Percentiles rank a stretch among this genome's conserved stretches.
Conservation (phyloP, 2,797 vertebrate species). For the Alcedo atthis region DNA sequence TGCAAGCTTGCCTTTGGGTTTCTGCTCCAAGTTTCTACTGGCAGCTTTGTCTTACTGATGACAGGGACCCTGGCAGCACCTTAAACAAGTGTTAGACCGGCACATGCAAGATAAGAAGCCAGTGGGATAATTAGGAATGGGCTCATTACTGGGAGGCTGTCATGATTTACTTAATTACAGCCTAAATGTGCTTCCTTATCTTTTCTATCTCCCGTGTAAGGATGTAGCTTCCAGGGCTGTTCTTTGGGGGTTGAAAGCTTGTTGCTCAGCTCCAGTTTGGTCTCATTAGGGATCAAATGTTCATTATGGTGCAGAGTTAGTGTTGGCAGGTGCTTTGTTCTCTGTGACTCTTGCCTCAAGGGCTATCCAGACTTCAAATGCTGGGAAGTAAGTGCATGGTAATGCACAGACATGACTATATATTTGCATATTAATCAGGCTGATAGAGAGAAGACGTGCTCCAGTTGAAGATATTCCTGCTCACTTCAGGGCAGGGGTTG, state of each 20-base stretch:
- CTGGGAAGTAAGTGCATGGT: background rate
- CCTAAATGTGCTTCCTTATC: background rate
- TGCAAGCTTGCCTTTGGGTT: background rate
- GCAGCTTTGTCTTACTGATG: background rate
- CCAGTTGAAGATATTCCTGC: background rate
- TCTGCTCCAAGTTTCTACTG: background rate
- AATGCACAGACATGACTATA: background rate
- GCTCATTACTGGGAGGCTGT: background rate
- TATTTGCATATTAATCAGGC: background rate
- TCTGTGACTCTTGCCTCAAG: constrained; percentile 7
- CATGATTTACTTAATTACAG: constrained; percentile 21
- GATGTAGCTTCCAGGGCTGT: background rate
- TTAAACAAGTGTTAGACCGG: background rate
- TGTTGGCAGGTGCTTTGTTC: constrained; percentile 1
- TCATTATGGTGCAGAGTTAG: background rate
- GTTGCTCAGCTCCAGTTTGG: background rate
- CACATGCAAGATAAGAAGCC: background rate
- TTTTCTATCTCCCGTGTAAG: background rate
- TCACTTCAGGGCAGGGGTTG: background rate
- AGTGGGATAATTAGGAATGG: constrained; percentile 22
- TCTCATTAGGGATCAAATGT: background rate
- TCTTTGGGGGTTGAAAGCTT: constrained; percentile 9
- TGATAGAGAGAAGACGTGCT: background rate
- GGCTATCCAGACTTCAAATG: background rate
- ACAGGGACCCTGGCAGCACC: background rate